These are phyloP conservation scores for Agrochola lychnidis DNA, from an alignment of 2,888 invertebrate species.

Conservation along the genomic window DNA sequence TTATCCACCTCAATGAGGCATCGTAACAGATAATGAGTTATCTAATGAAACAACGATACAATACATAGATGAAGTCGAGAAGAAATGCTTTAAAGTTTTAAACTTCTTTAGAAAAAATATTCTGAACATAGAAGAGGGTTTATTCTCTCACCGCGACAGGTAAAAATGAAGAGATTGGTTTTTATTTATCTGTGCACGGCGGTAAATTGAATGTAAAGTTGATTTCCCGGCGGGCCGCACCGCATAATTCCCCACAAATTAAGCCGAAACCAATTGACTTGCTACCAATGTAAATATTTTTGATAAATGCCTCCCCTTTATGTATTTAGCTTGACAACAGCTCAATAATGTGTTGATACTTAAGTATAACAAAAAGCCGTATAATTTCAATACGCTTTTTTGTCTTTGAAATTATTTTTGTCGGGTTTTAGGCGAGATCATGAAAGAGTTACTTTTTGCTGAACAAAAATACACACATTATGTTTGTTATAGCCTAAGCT, in stretches of 20 bases:
- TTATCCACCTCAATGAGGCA: too few species aligned
- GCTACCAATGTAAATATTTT: conserved; percentile 89
- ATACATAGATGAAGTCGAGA: neutral
- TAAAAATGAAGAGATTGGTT: conserved; percentile 87
- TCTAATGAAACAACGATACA: neutral
- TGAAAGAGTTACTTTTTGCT: neutral
- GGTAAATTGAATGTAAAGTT: conserved; percentile 90
- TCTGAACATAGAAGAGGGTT: conserved; percentile 57
- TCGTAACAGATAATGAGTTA: too few species aligned
- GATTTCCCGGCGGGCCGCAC: conserved; percentile 87
- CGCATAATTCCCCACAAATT: conserved; percentile 88
- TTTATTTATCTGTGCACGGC: conserved; percentile 87
- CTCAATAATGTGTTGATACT: conserved; percentile 59
- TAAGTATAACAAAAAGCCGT: conserved; percentile 43
- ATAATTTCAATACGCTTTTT: conserved; percentile 36
- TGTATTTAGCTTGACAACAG: conserved; percentile 68
- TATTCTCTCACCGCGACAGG: conserved; percentile 70
- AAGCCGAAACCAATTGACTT: conserved; percentile 87
- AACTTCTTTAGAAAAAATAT: conserved; percentile 42
- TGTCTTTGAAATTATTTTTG: neutral
- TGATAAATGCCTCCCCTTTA: conserved; percentile 85
- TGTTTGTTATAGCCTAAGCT: neutral
- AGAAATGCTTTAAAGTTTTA: conserved; percentile 15
- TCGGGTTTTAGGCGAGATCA: neutral
- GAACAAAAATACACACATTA: neutral